A percentile compares a stretch with the other conserved stretches of the same genome.
Evolutionary conservation across 2,888 invertebrate species (phyloP).

Genomic region (Nymphalis urticae): DNA sequence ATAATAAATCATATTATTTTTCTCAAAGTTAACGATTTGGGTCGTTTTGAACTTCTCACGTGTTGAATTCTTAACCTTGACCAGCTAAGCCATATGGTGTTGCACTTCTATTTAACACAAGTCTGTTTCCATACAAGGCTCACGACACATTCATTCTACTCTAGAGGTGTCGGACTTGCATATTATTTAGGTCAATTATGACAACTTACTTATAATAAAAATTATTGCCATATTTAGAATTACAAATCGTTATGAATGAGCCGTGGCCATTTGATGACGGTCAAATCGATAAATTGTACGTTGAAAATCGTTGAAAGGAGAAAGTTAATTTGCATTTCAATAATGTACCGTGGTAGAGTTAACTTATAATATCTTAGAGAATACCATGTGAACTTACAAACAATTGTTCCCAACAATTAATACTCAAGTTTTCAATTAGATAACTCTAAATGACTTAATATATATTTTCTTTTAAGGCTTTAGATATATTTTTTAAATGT

Average conservation of each 20-base stretch:
- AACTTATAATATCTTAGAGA: not conserved
- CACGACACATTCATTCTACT: constrained; percentile 28
- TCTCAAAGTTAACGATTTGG: constrained; percentile 18
- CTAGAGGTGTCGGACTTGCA: constrained; percentile 34
- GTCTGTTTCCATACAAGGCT: constrained; percentile 36
- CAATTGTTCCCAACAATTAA: not conserved
- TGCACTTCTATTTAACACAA: constrained; percentile 36
- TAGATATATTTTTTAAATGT: not conserved
- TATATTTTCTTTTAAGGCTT: not conserved
- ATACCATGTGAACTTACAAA: constrained; percentile 3
- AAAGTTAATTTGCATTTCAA: constrained; percentile 24
- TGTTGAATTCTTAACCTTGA: constrained; percentile 40
- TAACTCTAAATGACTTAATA: constrained; percentile 1
- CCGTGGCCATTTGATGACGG: not conserved
- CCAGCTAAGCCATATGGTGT: constrained; percentile 43
- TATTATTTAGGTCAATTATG: constrained; percentile 36
- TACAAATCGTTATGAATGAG: constrained; percentile 15
- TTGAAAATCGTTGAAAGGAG: constrained; percentile 13
- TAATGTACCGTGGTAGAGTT: constrained; percentile 2
- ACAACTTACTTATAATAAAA: constrained; percentile 25
- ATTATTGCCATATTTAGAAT: constrained; percentile 25
- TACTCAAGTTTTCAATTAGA: not conserved
- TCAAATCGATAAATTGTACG: constrained; percentile 4
- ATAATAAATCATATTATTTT: constrained; percentile 18
- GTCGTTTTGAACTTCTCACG: constrained; percentile 28